Base-by-base conservation (phyloP, 2,888 invertebrate species). In the Dendrolimus houi region DNA sequence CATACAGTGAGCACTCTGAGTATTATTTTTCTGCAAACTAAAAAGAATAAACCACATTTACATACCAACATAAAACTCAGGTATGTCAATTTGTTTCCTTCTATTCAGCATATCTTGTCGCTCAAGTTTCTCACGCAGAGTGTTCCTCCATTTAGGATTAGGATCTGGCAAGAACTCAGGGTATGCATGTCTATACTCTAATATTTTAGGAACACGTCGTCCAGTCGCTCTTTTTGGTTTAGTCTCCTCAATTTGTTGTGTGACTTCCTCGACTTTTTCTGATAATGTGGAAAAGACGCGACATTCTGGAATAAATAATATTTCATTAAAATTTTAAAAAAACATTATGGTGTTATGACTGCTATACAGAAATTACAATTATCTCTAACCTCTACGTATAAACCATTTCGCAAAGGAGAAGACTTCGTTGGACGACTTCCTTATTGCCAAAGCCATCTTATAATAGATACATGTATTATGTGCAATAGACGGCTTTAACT, bases 1-100 rank as follows among this genome's bases (percentile, higher is more conserved):
- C 29, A 29, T 29, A 29, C 29, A 29, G 17, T 17, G 17, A 17
- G 17, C 1, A 17, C 17, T 17, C 17, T 17, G 17, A 17, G 17
- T 3, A 17, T 14, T 17, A 6, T 3, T 29, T 29, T 29, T 29
- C 29, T 29, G 29, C 3, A 14, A 47, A 41, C 6, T 13, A 12
- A 12, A 17, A 7, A 55, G 13, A 8, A 1, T 8, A 41, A 58
- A 52, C 14, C 1, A 14, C 10, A 7, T 40, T 13, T 57, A 83
- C 94, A 81, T 79, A 95, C 96, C 99, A 72, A 99, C 98, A 92
- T 99, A 99, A 91, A 99, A 99, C 81, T 99, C 99, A 0, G 99
- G 99, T 64, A 99, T 95, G 75, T 96, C 95, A 63, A 99, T 92
- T 62, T 95, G 92, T 57, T 69, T 87, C 67, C 98, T 92, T 59